A percentile compares a stretch with the other conserved stretches of the same genome.
These are phyloP conservation scores for Cyprinella venusta DNA, from an alignment of 2,797 vertebrate species.

Conservation along the genomic window DNA sequence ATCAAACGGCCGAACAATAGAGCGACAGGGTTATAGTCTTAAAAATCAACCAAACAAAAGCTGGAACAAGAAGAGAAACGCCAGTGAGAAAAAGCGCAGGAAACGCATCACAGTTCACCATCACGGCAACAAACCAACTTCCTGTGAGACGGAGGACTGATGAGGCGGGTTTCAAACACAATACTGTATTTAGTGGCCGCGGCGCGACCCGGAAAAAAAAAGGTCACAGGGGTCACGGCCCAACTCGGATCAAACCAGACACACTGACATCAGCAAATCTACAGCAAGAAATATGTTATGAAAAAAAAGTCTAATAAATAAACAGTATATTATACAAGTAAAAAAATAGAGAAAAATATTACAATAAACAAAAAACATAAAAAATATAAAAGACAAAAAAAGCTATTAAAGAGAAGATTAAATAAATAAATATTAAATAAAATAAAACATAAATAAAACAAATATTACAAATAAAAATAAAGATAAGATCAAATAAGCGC, in stretches of 20 bases:
- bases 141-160: conserved; percentile 6
- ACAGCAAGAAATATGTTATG: not conserved
- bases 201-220: conserved; percentile 8
- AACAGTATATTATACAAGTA: not conserved
- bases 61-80: conserved; percentile 20
- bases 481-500: not conserved
- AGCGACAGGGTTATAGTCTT: conserved; percentile 29
- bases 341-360: not conserved
- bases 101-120: conserved; percentile 3
- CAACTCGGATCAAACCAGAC: not conserved
- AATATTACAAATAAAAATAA: not conserved
- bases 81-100: not conserved
- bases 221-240: not conserved
- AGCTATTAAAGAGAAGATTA: not conserved
- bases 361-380: not conserved
- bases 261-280: not conserved
- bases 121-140: conserved; percentile 52
- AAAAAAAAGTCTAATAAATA: too few relatives aligned
- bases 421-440: not conserved
- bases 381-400: too few relatives aligned
- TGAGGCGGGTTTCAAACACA: conserved; percentile 24
- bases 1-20: conserved; percentile 48
- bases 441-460: not conserved
- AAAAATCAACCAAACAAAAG: conserved; percentile 51
- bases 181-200: conserved; percentile 32